Evolutionary conservation across 2,113 vertebrate genomes (phyloP).

Genomic region (Opisthocomus hoazin): DNA sequence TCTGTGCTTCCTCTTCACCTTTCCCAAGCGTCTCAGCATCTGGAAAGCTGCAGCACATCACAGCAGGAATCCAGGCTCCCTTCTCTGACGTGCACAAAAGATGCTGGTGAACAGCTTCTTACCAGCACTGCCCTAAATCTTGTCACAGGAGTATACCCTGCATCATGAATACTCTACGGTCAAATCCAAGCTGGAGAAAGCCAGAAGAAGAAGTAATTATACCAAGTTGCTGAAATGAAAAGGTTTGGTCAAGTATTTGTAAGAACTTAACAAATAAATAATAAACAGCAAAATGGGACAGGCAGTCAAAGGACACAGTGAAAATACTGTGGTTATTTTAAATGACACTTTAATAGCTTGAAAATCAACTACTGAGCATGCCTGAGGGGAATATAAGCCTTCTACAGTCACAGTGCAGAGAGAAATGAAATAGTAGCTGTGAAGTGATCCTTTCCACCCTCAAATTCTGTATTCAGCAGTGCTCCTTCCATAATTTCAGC

Average conservation of each 20-base stretch:
- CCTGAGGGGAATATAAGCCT: constrained; percentile 10
- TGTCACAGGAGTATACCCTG: neutral
- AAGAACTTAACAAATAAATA: constrained; percentile 30
- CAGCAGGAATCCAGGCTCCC: neutral
- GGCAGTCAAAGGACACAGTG: neutral
- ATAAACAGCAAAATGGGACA: neutral
- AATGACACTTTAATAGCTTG: constrained; percentile 23
- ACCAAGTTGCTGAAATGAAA: neutral
- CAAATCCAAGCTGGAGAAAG: neutral
- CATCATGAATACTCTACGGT: neutral
- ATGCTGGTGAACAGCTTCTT: neutral
- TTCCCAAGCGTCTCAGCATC: neutral
- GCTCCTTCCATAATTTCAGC: neutral
- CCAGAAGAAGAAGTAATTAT: neutral
- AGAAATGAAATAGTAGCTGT: constrained; percentile 23
- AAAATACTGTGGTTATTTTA: constrained; percentile 19
- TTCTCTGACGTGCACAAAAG: neutral
- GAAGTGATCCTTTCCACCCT: constrained; percentile 7
- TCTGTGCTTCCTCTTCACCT: neutral
- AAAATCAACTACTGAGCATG: constrained; percentile 8
- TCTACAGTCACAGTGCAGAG: neutral
- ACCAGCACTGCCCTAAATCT: neutral
- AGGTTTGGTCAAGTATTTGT: neutral
- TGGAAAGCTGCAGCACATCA: neutral
- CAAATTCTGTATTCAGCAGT: constrained; percentile 6